Evolutionary conservation across 2,888 invertebrate genomes (phyloP).

Genomic region (Rambutsinella grinnellia): DNA sequence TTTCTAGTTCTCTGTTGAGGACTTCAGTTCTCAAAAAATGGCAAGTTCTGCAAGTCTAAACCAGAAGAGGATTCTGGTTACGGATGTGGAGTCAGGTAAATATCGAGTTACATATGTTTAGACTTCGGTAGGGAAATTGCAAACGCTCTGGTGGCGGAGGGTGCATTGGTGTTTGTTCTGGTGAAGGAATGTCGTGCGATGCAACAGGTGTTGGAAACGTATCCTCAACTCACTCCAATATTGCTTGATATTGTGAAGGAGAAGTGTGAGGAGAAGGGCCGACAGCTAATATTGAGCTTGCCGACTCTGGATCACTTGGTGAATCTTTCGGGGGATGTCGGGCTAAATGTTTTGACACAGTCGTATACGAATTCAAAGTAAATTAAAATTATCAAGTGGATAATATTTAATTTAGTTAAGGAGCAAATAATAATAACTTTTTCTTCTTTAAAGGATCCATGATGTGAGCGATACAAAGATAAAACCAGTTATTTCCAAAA

Average conservation of each 20-base stretch:
- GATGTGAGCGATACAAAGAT: conserved; percentile 47
- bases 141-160: conserved; percentile 32
- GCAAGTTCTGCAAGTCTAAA: conserved; percentile 12
- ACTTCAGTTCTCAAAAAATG: too few relatives aligned
- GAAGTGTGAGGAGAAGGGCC: conserved; percentile 31
- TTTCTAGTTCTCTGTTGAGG: too few relatives aligned
- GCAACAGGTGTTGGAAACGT: conserved; percentile 43
- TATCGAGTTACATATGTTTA: not conserved
- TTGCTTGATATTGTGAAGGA: conserved; percentile 41
- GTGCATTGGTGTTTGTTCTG: conserved; percentile 44
- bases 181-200: conserved; percentile 40
- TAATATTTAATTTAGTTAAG: not conserved
- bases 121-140: conserved; percentile 49
- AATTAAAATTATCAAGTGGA: conserved; percentile 2
- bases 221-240: conserved; percentile 48
- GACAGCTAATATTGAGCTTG: conserved; percentile 39
- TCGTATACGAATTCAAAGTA: conserved; percentile 42
- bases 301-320: conserved; percentile 49
- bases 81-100: conserved; percentile 45
- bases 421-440: not conserved
- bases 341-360: conserved; percentile 40
- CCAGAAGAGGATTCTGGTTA: conserved; percentile 45
- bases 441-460: conserved; percentile 31
- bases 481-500: conserved; percentile 50
- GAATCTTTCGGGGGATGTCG: conserved; percentile 46